Evolutionary conservation across 2,113 vertebrate species (phyloP).

Genomic region (Camelus dromedarius): DNA sequence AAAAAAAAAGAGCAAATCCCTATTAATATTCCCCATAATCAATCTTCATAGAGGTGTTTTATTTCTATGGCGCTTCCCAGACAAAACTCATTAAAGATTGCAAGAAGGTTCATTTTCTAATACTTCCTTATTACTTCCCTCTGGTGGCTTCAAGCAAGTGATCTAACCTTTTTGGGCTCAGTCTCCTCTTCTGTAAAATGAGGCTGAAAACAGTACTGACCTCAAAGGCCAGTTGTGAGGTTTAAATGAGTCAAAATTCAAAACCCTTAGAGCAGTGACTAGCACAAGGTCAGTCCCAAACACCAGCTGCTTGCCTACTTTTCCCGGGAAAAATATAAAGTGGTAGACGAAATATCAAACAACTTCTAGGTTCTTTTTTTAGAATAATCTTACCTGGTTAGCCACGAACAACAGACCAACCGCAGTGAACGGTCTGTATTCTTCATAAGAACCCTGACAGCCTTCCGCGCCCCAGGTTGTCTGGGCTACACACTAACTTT

Average conservation of each 20-base stretch:
- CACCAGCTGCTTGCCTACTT: background rate
- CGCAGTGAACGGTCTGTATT: background rate
- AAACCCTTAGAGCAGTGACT: background rate
- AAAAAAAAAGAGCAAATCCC: background rate
- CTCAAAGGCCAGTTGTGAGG: background rate
- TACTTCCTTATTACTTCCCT: background rate
- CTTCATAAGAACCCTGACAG: background rate
- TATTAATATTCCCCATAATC: background rate
- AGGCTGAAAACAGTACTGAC: rapidly evolving
- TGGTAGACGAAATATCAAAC: too few relatives aligned
- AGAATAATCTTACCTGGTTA: background rate
- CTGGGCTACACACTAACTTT: rapidly evolving
- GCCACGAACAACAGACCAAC: background rate
- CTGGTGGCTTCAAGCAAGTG: background rate
- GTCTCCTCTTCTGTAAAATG: background rate
- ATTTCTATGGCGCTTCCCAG: background rate
- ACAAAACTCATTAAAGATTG: background rate
- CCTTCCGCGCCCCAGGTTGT: rapidly evolving
- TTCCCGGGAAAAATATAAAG: background rate
- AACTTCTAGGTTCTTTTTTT: background rate
- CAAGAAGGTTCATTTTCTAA: background rate
- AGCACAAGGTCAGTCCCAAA: rapidly evolving
- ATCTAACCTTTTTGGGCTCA: background rate
- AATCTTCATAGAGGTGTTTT: background rate
- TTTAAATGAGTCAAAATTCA: background rate